phyloP scores from a whole-genome alignment of 2,888 invertebrate genomes.

The Linnaemya tessellans region DNA sequence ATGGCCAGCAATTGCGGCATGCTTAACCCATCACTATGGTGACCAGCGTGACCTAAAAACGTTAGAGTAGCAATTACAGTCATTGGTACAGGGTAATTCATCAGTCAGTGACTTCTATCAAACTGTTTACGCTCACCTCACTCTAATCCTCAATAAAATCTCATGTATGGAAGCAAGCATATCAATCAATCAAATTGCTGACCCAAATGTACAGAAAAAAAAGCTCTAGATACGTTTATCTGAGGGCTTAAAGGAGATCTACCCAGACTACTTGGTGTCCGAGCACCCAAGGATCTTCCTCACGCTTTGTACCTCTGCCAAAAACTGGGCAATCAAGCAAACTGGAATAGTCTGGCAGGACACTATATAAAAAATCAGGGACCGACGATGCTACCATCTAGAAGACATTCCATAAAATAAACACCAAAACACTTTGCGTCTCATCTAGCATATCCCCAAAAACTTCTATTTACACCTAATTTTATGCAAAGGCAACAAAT shows the following conservation, averaged over 20 bases:
- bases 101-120: not conserved
- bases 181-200: not conserved
- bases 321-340: not conserved
- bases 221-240: not conserved
- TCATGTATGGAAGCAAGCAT: no score
- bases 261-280: not conserved
- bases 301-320: not conserved
- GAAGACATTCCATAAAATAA: not conserved
- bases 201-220: not conserved
- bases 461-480: slow-evolving; percentile 8
- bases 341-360: not conserved
- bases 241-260: no score
- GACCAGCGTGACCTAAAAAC: not conserved
- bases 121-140: not conserved
- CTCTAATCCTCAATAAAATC: not conserved
- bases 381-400: not conserved
- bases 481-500: slow-evolving; percentile 14
- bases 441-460: not conserved
- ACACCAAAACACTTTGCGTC: no score
- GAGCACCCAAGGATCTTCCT: not conserved
- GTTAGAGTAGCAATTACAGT: slow-evolving; percentile 2
- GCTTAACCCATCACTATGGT: no score
- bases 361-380: no score
- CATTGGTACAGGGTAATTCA: slow-evolving; percentile 2
- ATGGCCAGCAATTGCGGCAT: no score